A percentile compares a stretch with the other conserved stretches of the same genome.
phyloP scores from a whole-genome alignment of 2,113 vertebrate species.

The Labeo rohita region DNA sequence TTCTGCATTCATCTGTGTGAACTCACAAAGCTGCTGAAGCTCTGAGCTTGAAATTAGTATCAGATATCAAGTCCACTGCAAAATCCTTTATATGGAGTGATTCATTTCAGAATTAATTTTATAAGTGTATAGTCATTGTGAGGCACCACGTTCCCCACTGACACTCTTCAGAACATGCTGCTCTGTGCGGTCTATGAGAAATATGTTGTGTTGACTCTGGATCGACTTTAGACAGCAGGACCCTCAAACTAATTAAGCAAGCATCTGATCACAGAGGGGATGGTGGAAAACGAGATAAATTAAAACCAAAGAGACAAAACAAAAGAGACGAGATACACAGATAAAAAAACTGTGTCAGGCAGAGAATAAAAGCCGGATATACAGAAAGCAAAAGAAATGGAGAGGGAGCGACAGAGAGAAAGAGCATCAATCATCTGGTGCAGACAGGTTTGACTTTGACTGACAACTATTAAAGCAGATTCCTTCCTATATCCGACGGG shows the following conservation, averaged over 20 bases:
- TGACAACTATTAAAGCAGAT: slow-evolving; percentile 48
- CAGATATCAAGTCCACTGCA: neutral
- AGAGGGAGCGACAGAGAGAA: slow-evolving; percentile 38
- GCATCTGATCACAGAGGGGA: slow-evolving; percentile 39
- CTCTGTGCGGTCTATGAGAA: neutral
- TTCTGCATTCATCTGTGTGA: neutral
- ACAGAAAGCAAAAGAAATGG: neutral
- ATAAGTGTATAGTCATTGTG: slow-evolving; percentile 17
- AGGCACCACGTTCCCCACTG: neutral
- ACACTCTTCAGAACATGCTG: slow-evolving; percentile 8
- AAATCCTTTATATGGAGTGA: slow-evolving; percentile 23
- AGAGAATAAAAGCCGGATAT: slow-evolving; percentile 19
- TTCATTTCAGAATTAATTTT: neutral
- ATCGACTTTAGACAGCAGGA: slow-evolving; percentile 11
- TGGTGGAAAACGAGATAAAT: slow-evolving; percentile 2
- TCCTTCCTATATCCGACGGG: slow-evolving; percentile 44
- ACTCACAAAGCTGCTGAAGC: neutral
- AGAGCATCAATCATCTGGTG: neutral
- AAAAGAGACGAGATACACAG: neutral
- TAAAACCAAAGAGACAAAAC: slow-evolving; percentile 4
- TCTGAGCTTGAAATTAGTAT: neutral
- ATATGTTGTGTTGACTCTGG: slow-evolving; percentile 7
- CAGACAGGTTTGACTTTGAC: slow-evolving; percentile 38
- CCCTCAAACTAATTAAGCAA: slow-evolving; percentile 13
- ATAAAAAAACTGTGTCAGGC: slow-evolving; percentile 1